A percentile compares a stretch with the other conserved stretches of the same genome.
Evolutionary conservation across 2,888 invertebrate species (phyloP).

Genomic region (Cantharis lateralis): DNA sequence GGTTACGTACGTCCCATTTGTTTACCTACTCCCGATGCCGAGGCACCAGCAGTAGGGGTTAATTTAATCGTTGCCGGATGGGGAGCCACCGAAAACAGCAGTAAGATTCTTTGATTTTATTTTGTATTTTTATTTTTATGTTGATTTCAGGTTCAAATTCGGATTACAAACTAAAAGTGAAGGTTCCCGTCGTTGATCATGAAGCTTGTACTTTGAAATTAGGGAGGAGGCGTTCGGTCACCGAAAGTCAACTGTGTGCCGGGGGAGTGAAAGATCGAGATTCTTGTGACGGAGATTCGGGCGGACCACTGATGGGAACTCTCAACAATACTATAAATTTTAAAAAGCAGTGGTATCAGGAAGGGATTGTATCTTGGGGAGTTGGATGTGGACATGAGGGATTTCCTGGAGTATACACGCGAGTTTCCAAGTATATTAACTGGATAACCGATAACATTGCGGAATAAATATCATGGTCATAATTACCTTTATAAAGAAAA

Average conservation of each 20-base stretch:
- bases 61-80: conserved; percentile 28
- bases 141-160: conserved; percentile 2
- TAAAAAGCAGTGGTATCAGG: conserved; percentile 8
- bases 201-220: conserved; percentile 5
- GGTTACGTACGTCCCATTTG: conserved; percentile 63
- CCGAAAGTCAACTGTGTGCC: conserved; percentile 50
- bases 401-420: conserved; percentile 75
- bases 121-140: not conserved
- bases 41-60: not conserved
- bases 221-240: not conserved
- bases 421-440: conserved; percentile 71
- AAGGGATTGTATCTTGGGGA: conserved; percentile 85
- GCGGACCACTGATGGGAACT: conserved; percentile 65
- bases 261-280: conserved; percentile 59
- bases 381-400: conserved; percentile 76
- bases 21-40: conserved; percentile 51
- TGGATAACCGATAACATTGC: conserved; percentile 67
- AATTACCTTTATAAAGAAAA: not conserved
- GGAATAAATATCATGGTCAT: not conserved
- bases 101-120: conserved; percentile 8
- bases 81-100: conserved; percentile 24
- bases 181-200: conserved; percentile 22
- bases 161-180: conserved; percentile 25
- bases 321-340: not conserved
- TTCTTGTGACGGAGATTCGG: conserved; percentile 77